Percentiles rank a stretch among this genome's conserved stretches.
These are phyloP conservation scores for Albula goreensis DNA, from an alignment of 2,113 vertebrate species.

Conservation along the genomic window DNA sequence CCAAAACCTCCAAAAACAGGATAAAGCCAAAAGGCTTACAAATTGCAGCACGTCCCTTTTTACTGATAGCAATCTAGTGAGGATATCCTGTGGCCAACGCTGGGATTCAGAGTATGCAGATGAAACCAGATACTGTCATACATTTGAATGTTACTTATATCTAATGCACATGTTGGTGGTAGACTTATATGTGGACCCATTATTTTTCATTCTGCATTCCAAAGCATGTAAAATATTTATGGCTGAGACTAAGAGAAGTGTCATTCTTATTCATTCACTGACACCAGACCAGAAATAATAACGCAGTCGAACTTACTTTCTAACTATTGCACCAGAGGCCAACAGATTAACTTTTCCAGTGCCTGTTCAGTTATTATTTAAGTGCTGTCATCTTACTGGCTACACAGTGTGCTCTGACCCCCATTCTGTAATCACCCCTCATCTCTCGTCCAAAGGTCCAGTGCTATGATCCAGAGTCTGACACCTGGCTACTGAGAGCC, in stretches of 20 bases:
- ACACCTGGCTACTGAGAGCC: slow-evolving; percentile 89
- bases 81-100: neutral
- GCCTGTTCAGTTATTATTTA: neutral
- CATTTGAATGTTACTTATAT: too few relatives aligned
- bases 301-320: neutral
- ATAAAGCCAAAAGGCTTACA: neutral
- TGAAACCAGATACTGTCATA: too few relatives aligned
- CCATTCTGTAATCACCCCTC: neutral
- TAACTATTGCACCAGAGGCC: neutral
- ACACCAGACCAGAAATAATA: neutral
- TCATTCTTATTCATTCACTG: too few relatives aligned
- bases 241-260: neutral
- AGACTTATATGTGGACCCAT: neutral
- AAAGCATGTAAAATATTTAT: neutral
- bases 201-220: neutral
- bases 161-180: neutral
- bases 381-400: neutral
- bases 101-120: too few relatives aligned
- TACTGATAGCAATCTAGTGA: neutral
- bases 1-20: too few relatives aligned
- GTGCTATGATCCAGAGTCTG: slow-evolving; percentile 89
- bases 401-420: neutral
- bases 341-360: neutral
- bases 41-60: neutral
- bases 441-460: slow-evolving; percentile 80